phyloP scores from a whole-genome alignment of 2,888 invertebrate genomes.

The Eupithecia exiguata region DNA sequence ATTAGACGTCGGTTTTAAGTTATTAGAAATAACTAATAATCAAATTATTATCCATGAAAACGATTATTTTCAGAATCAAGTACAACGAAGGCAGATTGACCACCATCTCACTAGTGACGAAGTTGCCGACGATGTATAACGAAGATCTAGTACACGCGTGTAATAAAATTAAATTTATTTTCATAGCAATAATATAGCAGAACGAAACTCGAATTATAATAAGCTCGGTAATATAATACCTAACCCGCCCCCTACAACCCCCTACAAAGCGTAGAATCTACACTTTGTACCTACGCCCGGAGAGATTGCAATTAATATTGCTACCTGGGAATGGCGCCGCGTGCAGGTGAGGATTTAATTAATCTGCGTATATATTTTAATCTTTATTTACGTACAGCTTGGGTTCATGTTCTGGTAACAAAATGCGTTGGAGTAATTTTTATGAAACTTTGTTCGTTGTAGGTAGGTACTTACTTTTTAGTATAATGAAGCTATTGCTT shows the following conservation, averaged over 20 bases:
- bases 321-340: conserved; percentile 6
- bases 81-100: no score
- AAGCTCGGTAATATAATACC: neutral
- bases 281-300: neutral
- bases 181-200: no score
- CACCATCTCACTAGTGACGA: no score
- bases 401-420: neutral
- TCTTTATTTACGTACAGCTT: conserved; percentile 28
- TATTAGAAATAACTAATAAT: no score
- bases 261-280: neutral
- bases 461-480: neutral
- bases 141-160: no score
- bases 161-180: no score
- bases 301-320: conserved; percentile 31
- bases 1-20: no score
- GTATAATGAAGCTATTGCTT: neutral
- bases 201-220: neutral
- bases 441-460: neutral
- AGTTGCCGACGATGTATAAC: no score
- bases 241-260: no score
- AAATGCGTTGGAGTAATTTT: neutral
- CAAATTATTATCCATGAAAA: no score
- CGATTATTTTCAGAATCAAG: no score
- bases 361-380: conserved; percentile 36
- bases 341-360: conserved; percentile 37